Base-by-base conservation (phyloP, 2,113 vertebrate genomes). In the Capra hircus region DNA sequence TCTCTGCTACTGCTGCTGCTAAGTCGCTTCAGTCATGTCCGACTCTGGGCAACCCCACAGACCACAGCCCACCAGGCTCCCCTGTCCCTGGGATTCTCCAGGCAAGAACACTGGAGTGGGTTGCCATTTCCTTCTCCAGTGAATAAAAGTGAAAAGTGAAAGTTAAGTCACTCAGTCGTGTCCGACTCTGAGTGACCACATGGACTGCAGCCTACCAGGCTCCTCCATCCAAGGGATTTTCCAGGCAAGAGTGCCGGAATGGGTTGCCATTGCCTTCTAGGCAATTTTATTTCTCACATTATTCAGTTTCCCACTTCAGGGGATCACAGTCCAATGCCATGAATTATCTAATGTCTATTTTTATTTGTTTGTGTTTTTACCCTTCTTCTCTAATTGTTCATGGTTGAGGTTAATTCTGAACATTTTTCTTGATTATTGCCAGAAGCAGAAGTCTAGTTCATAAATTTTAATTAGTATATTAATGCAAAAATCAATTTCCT, bases 381-480 rank as follows among this genome's bases (percentile, higher is more conserved):
- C 12, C 28, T 28, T 57, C 21, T 33, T 90, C 36, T 57, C 36
- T 78, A 33, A 43, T 77, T 77, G 7, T 74, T 74, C 83, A 60
- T 36, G 50, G 8, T 59, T 3, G 7, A 33, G 1, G 15, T 52
- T 89, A 57, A 25, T 13, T 67, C 25, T 33, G 25, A 23, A 36
- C 6, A 43, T 90, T 74, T 82, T 53, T 82, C 53, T 77, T 13
- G 25, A 85, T 62, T 23, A 36, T 55, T 15, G 6, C n/a, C 23
- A 53, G 1, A 71, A 81, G 11, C 14, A 95, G 40, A 90, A 62
- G 33, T 36, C 7, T 86, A 82, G 27, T 71, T 71, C n/a, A 30
- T 33, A 86, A 53, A 90, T 45, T 86, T 74, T 90, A 27, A 9
- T 92, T 95, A 40, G 13, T 33, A 85, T 52, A 25, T 50, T 80